phyloP scores from a whole-genome alignment of 1,140 invertebrate species.

The Heliothis subflexa region DNA sequence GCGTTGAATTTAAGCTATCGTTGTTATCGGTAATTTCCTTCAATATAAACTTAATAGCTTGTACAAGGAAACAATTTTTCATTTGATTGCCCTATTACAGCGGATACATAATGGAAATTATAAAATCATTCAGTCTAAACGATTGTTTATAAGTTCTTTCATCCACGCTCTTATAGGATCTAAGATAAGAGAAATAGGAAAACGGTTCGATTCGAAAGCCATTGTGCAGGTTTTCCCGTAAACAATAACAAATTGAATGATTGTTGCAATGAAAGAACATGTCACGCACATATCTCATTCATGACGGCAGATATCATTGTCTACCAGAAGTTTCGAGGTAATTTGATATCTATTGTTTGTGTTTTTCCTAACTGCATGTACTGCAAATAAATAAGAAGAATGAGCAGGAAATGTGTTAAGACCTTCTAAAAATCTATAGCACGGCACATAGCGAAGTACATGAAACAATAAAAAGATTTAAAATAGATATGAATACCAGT shows the following conservation, averaged over 20 bases:
- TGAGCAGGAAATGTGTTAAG: too few relatives aligned
- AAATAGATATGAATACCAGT: too few relatives aligned
- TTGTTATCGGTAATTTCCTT: constrained; percentile 9
- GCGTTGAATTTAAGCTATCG: constrained; percentile 2
- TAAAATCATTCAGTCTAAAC: neutral
- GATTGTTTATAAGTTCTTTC: neutral
- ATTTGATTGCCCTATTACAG: constrained; percentile 28
- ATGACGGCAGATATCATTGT: neutral
- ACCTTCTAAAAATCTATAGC: too few relatives aligned
- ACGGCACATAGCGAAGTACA: too few relatives aligned
- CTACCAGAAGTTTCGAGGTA: too few relatives aligned
- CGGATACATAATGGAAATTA: constrained; percentile 31
- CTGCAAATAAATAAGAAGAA: too few relatives aligned
- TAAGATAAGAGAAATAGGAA: constrained; percentile 7
- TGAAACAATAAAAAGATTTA: too few relatives aligned
- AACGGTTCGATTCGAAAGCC: neutral
- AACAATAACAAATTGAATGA: constrained; percentile 16
- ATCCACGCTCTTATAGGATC: neutral
- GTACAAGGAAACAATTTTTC: constrained; percentile 27
- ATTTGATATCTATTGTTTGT: too few relatives aligned
- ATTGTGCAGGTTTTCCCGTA: constrained; percentile 10
- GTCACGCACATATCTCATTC: constrained; percentile 6
- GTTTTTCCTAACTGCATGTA: too few relatives aligned
- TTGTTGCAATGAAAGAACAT: neutral
- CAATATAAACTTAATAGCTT: constrained; percentile 9